Conservation (phyloP, 2,797 vertebrate species). For the Oryzias sinensis region DNA sequence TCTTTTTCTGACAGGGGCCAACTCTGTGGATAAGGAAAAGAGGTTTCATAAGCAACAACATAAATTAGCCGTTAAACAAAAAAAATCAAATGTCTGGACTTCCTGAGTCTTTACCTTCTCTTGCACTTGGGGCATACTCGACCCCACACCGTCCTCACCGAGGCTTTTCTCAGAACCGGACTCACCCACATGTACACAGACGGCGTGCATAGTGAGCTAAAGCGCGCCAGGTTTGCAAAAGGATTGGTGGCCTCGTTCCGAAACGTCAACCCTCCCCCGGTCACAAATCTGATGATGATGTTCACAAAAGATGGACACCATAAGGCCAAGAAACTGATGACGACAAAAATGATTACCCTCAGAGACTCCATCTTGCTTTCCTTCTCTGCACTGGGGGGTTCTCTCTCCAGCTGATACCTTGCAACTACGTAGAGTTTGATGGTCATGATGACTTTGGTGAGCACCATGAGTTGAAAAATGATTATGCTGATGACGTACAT, state of each 20-base stretch:
- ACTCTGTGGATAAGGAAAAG: not conserved
- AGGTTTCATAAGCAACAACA: not conserved
- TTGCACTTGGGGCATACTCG: conserved; percentile 46
- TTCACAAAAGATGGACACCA: conserved; percentile 68
- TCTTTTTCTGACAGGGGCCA: not conserved
- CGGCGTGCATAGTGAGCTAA: conserved; percentile 61
- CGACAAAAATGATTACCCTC: conserved; percentile 71
- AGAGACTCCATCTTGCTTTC: conserved; percentile 64
- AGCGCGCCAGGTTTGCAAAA: conserved; percentile 62
- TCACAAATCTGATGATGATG: conserved; percentile 42
- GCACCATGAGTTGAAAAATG: conserved; percentile 40
- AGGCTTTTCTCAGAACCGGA: conserved; percentile 54
- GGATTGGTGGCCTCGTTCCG: conserved; percentile 64
- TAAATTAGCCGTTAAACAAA: not conserved
- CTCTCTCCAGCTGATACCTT: conserved; percentile 52
- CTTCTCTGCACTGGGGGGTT: conserved; percentile 46
- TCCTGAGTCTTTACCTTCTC: conserved; percentile 27
- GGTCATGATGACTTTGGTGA: conserved; percentile 63
- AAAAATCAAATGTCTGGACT: not conserved
- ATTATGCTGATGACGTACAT: conserved; percentile 45
- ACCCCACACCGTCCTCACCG: conserved; percentile 47
- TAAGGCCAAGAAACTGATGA: conserved; percentile 66
- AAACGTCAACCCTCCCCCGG: conserved; percentile 36
- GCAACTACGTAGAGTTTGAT: conserved; percentile 65
- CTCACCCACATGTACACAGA: conserved; percentile 68